A percentile compares a stretch with the other conserved stretches of the same genome.
Evolutionary conservation across 2,113 vertebrate genomes (phyloP).

Genomic region (Myotis brandtii): DNA sequence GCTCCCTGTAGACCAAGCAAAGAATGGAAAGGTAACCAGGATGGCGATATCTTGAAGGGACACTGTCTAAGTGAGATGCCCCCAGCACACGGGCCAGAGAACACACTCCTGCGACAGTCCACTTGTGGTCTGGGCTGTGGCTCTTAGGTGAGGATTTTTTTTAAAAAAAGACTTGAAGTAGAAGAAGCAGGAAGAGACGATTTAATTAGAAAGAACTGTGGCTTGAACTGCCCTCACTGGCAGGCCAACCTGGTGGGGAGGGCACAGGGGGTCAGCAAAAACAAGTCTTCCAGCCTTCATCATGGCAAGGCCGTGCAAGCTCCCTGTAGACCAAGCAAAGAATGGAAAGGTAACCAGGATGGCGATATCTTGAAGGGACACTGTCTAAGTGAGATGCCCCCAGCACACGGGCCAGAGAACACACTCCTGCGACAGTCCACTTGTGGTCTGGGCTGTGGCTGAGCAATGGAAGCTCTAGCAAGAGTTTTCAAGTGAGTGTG

Average conservation of each 20-base stretch:
- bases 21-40: background rate
- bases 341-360: background rate
- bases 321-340: background rate
- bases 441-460: background rate
- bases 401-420: background rate
- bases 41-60: background rate
- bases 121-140: too few relatives aligned
- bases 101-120: rapidly evolving
- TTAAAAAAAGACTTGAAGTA: background rate
- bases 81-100: background rate
- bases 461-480: background rate
- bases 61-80: background rate
- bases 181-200: background rate
- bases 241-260: background rate
- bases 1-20: background rate
- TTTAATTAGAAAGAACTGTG: background rate
- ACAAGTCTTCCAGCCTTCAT: background rate
- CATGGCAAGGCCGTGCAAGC: background rate
- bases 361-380: background rate
- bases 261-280: background rate
- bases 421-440: rapidly evolving
- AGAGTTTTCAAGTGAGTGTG: background rate
- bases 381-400: background rate
- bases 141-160: too few relatives aligned
- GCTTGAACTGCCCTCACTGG: background rate